Evolutionary conservation across 2,113 vertebrate species (phyloP), one percentile per base, ranked within the genome.

Genomic region (Catharus bicknelli): DNA sequence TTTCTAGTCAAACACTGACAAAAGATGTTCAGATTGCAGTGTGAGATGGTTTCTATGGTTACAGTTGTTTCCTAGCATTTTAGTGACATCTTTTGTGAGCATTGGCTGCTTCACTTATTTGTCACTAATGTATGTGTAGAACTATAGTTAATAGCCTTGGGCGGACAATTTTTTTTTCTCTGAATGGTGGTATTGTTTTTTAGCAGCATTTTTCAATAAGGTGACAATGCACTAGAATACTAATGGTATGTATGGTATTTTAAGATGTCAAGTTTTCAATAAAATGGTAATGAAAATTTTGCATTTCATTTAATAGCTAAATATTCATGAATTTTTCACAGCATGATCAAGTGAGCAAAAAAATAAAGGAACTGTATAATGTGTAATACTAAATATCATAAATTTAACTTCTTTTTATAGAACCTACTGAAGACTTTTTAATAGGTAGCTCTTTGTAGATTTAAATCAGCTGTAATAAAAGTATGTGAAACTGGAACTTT

Each of bases 1-100:
- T 98, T 98, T 98, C 97, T 97, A 98, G 97, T 98, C 97, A 98
- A 97, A 98, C 97, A 97, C 97, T 98, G 97, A 98, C 98, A 98
- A 98, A 98, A 98, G 98, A 98, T 98, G 97, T 98, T 98, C 98
- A 98, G 97, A 98, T 98, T 98, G 98, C 98, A 97, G 98, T 98
- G 97, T 98, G 97, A 98, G 97, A 98, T 97, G 97, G 98, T 98
- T 98, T 97, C 98, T 98, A 98, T 98, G 97, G 98, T 97, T 98
- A 98, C 98, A 97, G 97, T 98, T 98, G 98, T 98, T 98, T 98
- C 98, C 98, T 98, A 98, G 98, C 98, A 98, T 98, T 98, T 98
- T 97, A 98, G 98, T 98, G 97, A 98, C 98, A 98, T 98, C 98
- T 98, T 98, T 98, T 98, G 97, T 98, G 98, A 98, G 96, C 98